These are phyloP conservation scores for Mastomys coucha DNA, from an alignment of 2,113 vertebrate genomes.

Conservation along the genomic window DNA sequence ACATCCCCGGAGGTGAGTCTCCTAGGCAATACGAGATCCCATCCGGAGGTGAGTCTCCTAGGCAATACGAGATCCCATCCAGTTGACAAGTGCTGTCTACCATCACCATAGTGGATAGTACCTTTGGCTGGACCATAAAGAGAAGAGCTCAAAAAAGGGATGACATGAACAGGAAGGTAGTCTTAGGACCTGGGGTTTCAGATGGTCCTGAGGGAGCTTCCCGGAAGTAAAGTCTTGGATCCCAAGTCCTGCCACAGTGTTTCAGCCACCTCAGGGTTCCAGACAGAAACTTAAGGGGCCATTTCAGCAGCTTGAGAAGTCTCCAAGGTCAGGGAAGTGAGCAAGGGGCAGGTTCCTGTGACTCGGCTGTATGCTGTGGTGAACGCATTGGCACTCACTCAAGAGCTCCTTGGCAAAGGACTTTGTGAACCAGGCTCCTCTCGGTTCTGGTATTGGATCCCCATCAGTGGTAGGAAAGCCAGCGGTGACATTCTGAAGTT, in stretches of 20 bases:
- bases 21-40: too few species aligned
- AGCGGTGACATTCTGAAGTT: fast-evolving
- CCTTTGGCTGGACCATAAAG: fast-evolving
- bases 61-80: background rate
- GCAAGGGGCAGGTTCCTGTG: fast-evolving
- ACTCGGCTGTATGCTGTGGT: fast-evolving
- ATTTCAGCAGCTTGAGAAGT: fast-evolving
- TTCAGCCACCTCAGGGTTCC: fast-evolving
- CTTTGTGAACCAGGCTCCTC: background rate
- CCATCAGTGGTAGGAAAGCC: too few species aligned
- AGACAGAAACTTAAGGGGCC: fast-evolving
- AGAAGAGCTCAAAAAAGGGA: background rate
- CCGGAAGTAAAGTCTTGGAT: background rate
- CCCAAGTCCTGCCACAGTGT: too few species aligned
- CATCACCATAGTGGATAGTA: too few species aligned
- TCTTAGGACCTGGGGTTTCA: background rate
- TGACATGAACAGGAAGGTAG: background rate
- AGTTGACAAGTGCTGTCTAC: background rate
- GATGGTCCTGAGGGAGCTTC: background rate
- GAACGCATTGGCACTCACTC: fast-evolving
- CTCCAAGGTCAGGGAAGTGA: fast-evolving
- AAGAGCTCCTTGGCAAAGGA: fast-evolving
- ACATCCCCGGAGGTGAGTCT: too few species aligned
- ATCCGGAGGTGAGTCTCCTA: background rate
- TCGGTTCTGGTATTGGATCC: background rate